phyloP scores from a whole-genome alignment of 2,113 vertebrate species.

The Psittacus erithacus region DNA sequence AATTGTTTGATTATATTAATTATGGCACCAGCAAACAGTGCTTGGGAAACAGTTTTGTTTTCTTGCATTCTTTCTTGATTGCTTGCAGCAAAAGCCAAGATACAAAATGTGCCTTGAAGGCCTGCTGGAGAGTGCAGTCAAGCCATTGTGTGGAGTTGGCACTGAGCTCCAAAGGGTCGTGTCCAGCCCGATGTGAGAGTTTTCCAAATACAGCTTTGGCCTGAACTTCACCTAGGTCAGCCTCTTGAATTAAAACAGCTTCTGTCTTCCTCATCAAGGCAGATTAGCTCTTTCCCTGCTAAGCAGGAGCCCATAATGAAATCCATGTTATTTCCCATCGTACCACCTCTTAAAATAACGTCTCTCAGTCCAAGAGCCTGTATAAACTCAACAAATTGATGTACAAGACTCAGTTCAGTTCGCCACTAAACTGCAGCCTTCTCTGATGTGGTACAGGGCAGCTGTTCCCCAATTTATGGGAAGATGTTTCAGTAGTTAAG shows the following conservation, averaged over 20 bases:
- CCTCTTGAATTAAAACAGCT: constrained; percentile 39
- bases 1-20: constrained; percentile 81
- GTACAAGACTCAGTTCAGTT: neutral
- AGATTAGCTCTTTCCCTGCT: neutral
- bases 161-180: constrained; percentile 65
- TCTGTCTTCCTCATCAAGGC: constrained; percentile 61
- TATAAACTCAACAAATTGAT: neutral
- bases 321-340: constrained; percentile 16
- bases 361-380: neutral
- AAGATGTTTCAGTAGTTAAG: neutral
- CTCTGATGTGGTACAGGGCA: constrained; percentile 1
- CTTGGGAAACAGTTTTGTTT: constrained; percentile 81
- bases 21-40: constrained; percentile 72
- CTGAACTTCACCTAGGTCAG: constrained; percentile 65
- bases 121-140: constrained; percentile 35
- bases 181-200: constrained; percentile 68
- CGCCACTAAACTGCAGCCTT: neutral
- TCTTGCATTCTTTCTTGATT: constrained; percentile 83
- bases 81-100: constrained; percentile 72
- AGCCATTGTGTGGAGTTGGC: constrained; percentile 74
- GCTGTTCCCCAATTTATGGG: neutral
- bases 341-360: neutral
- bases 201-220: constrained; percentile 31
- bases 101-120: constrained; percentile 74
- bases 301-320: constrained; percentile 14